phyloP scores from a whole-genome alignment of 2,797 vertebrate genomes.

The Dendrocincla tyrannina region DNA sequence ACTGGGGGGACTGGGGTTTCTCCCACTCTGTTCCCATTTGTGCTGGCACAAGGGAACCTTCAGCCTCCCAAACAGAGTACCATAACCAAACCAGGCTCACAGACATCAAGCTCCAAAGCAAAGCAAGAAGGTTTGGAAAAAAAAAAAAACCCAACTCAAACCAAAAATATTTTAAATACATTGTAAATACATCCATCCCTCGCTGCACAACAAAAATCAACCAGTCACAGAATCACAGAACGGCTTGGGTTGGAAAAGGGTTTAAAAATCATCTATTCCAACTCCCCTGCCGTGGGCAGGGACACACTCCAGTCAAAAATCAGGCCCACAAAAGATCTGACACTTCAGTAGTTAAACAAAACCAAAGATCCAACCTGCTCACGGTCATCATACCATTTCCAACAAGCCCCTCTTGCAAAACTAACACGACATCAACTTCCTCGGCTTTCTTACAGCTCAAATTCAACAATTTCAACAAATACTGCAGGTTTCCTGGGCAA shows the following conservation, averaged over 20 bases:
- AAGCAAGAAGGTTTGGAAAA: background rate
- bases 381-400: fast-evolving
- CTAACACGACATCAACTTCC: background rate
- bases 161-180: background rate
- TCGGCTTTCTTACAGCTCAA: background rate
- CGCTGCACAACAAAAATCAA: fast-evolving
- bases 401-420: background rate
- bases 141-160: background rate
- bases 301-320: background rate
- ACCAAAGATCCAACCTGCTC: background rate
- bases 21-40: fast-evolving
- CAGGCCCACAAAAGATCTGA: background rate
- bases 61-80: fast-evolving
- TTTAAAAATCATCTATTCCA: background rate
- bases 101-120: background rate
- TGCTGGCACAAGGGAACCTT: background rate
- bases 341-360: background rate
- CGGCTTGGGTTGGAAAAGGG: background rate
- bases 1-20: fast-evolving
- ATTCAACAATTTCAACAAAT: fast-evolving
- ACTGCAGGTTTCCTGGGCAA: background rate
- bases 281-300: background rate
- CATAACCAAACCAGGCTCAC: background rate
- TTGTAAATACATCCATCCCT: fast-evolving
- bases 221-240: too few relatives aligned